Conservation (phyloP, 2,797 vertebrate species). For the Gallinago solitaria region DNA sequence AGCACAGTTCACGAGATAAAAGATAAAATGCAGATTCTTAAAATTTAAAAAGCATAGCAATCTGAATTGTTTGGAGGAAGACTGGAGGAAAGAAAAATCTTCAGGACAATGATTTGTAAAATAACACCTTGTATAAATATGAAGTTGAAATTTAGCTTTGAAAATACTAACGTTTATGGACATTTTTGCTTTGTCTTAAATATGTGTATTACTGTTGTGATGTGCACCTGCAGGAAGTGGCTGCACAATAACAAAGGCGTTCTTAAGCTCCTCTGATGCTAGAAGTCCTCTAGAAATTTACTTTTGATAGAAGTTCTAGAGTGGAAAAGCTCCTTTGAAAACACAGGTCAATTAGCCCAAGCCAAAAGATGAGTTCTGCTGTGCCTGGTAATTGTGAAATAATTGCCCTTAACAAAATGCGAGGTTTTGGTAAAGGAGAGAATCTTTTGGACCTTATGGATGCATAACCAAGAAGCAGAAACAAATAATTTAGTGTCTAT, state of each 20-base stretch:
- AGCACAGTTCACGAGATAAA: neutral
- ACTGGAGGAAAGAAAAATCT: neutral
- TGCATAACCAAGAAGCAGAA: neutral
- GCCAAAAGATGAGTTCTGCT: neutral
- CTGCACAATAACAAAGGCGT: neutral
- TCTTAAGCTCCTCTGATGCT: neutral
- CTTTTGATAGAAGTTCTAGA: neutral
- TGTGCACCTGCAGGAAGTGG: neutral
- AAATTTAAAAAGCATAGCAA: neutral
- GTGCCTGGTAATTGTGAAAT: neutral
- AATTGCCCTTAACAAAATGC: neutral
- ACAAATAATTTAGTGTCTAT: neutral
- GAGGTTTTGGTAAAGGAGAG: neutral
- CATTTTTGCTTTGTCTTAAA: neutral
- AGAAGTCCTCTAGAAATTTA: neutral
- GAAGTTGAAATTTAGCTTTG: neutral
- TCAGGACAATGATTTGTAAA: neutral
- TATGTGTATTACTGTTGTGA: neutral
- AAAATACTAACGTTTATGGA: neutral
- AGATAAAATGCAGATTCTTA: neutral
- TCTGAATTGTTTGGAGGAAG: neutral
- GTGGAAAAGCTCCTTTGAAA: neutral
- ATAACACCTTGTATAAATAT: neutral
- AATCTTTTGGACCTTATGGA: neutral
- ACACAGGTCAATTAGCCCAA: neutral